Evolutionary conservation across 2,797 vertebrate genomes (phyloP), one percentile per base, ranked within the genome.

Genomic region (Pangasius krempfi): DNA sequence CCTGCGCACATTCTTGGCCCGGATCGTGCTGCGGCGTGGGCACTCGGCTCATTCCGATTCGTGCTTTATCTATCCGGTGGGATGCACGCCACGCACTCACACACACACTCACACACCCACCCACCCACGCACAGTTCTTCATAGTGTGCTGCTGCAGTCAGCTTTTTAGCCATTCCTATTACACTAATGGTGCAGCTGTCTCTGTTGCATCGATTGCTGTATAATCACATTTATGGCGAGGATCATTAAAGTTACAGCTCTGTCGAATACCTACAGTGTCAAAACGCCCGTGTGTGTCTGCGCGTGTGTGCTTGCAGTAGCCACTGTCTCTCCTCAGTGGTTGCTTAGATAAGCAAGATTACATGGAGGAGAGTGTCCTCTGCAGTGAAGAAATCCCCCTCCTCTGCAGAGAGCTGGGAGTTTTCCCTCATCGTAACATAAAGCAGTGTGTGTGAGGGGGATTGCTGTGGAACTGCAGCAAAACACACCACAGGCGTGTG

Each of bases 351-450:
- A 83, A 88, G 86, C 84, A 85, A 75, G 62, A 89, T 86, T 89
- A 82, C 72, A 88, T 82, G 73, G 22, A 79, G 81, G 72, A 14
- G 60, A 75, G 87, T 47, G 82, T 64, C n/a, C 80, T 86, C 86
- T 90, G 89, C 89, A 89, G 85, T 72, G 87, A 87, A 47, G 85
- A 81, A 84, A 87, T 83, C 78, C 84, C 88, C 72, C 76, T 83
- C 40, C 86, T 82, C 85, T 87, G 84, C 89, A 87, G 88, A 84
- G 88, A 50, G 75, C n/a, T 70, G 80, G 88, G 88, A 78, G 86
- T 56, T 87, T 89, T 60, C 81, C 76, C 62, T 89, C 37, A n/a
- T 84, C 16, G 13, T 75, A 50, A 78, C 56, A 70, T 75, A 72
- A 83, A 84, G 87, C 80, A 37, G 6, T 78, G 60, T 73, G 54